These are phyloP conservation scores for Drosophila yakuba DNA, from an alignment of 1,140 invertebrate species.

Conservation along the genomic window DNA sequence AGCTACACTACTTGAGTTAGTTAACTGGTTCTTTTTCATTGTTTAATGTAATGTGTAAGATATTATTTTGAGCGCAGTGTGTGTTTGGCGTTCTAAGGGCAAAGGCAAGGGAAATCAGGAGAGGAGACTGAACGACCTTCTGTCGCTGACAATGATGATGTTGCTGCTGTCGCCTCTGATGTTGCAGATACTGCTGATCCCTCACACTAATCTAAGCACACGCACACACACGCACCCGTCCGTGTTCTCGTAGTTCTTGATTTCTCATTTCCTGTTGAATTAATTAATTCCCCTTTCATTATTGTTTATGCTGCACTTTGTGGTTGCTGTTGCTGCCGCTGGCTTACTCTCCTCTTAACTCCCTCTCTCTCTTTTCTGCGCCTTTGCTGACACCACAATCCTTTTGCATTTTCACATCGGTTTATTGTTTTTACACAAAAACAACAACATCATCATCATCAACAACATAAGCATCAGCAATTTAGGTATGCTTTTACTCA, in stretches of 20 bases:
- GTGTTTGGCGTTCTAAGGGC: slow-evolving; percentile 32
- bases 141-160: slow-evolving; percentile 82
- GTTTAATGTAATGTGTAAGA: slow-evolving; percentile 55
- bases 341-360: slow-evolving; percentile 14
- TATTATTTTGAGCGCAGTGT: slow-evolving; percentile 48
- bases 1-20: slow-evolving; percentile 79
- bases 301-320: slow-evolving; percentile 36
- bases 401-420: slow-evolving; percentile 11
- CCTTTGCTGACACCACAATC: slow-evolving; percentile 35
- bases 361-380: slow-evolving; percentile 2
- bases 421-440: slow-evolving; percentile 58
- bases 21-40: slow-evolving; percentile 40
- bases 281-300: slow-evolving; percentile 13
- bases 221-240: slow-evolving; percentile 37
- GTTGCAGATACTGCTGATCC: slow-evolving; percentile 35
- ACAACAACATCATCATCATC: slow-evolving; percentile 80
- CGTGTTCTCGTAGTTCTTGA: background rate
- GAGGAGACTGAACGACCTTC: slow-evolving; percentile 44
- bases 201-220: slow-evolving; percentile 40
- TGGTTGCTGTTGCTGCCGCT: slow-evolving; percentile 13
- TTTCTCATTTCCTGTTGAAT: background rate
- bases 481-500: slow-evolving; percentile 33
- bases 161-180: slow-evolving; percentile 66
- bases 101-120: slow-evolving; percentile 33
- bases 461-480: slow-evolving; percentile 80